Evolutionary conservation across 2,797 vertebrate species (phyloP).

Genomic region (Tamandua tetradactyla): DNA sequence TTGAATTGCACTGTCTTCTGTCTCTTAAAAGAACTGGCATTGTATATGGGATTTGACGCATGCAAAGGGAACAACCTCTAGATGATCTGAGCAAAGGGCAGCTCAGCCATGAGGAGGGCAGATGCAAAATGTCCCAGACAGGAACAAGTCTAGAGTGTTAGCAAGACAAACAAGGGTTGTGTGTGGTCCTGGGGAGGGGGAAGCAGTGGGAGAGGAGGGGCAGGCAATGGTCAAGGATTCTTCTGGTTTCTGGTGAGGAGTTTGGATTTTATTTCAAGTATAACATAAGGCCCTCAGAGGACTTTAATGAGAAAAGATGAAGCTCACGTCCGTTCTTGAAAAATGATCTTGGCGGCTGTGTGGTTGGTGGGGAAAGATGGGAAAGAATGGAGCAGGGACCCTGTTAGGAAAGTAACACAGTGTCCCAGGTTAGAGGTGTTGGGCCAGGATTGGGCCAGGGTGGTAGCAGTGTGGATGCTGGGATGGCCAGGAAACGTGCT

Average conservation of each 20-base stretch:
- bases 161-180: not conserved
- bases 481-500: not conserved
- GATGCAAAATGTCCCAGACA: no score
- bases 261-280: not conserved
- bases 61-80: not conserved
- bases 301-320: not conserved
- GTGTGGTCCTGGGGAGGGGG: not conserved
- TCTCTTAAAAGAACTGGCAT: not conserved
- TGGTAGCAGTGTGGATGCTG: not conserved
- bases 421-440: no score
- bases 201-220: not conserved
- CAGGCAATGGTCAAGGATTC: not conserved
- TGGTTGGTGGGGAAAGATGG: not conserved
- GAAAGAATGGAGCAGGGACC: not conserved
- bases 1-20: not conserved
- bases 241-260: not conserved
- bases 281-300: not conserved
- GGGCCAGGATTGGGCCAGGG: not conserved
- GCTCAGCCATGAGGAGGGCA: not conserved
- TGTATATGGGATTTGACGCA: not conserved
- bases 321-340: not conserved
- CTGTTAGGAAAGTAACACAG: rapidly evolving
- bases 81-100: not conserved
- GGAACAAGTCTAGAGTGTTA: not conserved
- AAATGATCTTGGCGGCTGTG: not conserved